These are phyloP conservation scores for Bellardia pandia DNA, from an alignment of 2,888 invertebrate genomes.

Conservation along the genomic window DNA sequence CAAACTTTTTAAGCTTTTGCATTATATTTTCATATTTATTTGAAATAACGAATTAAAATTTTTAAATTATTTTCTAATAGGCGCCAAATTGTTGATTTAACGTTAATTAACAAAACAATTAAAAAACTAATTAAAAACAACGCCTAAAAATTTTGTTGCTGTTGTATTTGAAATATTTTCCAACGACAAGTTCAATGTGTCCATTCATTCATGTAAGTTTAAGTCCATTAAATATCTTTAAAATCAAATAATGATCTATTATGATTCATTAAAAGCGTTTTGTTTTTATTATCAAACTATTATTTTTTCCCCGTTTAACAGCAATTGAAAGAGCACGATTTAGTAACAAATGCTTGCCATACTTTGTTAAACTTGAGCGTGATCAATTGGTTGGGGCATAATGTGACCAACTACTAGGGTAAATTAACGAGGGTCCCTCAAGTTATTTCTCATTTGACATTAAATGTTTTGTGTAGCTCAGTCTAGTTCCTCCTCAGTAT, in stretches of 20 bases:
- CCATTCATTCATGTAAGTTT: neutral
- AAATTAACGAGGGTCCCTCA: neutral
- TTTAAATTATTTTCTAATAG: neutral
- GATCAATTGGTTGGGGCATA: neutral
- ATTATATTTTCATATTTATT: neutral
- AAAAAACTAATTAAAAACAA: conserved; percentile 53
- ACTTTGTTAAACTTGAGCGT: conserved; percentile 26
- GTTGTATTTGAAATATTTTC: neutral
- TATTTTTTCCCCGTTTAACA: neutral
- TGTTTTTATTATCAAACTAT: conserved; percentile 15
- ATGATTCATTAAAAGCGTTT: conserved; percentile 40
- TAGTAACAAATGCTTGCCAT: conserved; percentile 16
- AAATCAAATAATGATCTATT: conserved; percentile 42
- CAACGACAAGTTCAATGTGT: conserved; percentile 42
- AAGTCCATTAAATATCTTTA: conserved; percentile 12
- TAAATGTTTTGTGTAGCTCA: too few species aligned
- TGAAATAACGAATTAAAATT: neutral
- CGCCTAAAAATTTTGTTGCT: conserved; percentile 46
- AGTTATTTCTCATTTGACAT: too few species aligned
- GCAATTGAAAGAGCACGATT: conserved; percentile 33
- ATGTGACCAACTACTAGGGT: conserved; percentile 1
- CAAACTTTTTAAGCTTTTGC: neutral
- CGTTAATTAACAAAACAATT: conserved; percentile 26
- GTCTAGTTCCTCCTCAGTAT: too few species aligned
- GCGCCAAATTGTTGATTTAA: conserved; percentile 24